Percentiles rank a stretch among this genome's conserved stretches.
phyloP scores from a whole-genome alignment of 2,888 invertebrate species.

The Platycheirus albimanus region DNA sequence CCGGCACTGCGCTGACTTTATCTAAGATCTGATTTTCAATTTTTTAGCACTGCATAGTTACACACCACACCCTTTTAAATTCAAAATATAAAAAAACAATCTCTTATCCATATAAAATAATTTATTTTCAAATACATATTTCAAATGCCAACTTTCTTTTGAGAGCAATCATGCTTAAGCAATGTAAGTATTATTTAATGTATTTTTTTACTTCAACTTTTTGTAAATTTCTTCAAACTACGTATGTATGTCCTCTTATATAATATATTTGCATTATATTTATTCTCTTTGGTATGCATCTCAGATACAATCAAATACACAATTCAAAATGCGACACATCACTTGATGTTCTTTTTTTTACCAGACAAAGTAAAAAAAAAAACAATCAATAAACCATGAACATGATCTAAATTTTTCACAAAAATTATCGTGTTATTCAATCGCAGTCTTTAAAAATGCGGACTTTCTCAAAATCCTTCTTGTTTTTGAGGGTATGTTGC shows the following conservation, averaged over 20 bases:
- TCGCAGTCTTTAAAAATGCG: conserved; percentile 25
- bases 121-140: too few species aligned
- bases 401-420: conserved; percentile 51
- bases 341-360: conserved; percentile 27
- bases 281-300: conserved; percentile 66
- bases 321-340: conserved; percentile 62
- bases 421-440: conserved; percentile 55
- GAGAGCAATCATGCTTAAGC: too few species aligned
- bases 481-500: conserved; percentile 12
- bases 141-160: too few species aligned
- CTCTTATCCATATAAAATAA: too few species aligned
- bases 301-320: conserved; percentile 10
- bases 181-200: too few species aligned
- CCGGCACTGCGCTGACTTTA: too few species aligned
- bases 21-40: too few species aligned
- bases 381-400: conserved; percentile 55
- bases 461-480: conserved; percentile 51
- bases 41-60: too few species aligned
- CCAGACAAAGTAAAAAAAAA: conserved; percentile 14
- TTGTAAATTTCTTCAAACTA: conserved; percentile 21
- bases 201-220: too few species aligned
- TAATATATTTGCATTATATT: conserved; percentile 68
- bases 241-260: conserved; percentile 57
- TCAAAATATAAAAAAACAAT: too few species aligned
- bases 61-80: too few species aligned